Percentiles rank a stretch among this genome's conserved stretches.
Evolutionary conservation across 2,888 invertebrate species (phyloP).

Genomic region (Spilarctia lutea): DNA sequence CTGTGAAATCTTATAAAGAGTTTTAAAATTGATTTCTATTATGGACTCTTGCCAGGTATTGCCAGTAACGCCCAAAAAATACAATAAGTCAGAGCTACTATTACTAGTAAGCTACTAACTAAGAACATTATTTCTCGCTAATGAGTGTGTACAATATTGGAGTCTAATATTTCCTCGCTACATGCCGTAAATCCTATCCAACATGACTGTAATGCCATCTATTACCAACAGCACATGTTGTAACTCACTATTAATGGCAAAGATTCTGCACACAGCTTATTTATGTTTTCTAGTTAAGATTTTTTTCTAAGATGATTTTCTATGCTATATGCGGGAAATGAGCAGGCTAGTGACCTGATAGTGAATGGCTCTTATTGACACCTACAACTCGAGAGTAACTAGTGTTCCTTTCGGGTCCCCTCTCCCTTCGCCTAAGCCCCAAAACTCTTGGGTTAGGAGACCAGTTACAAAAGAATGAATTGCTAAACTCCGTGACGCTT

Average conservation of each 20-base stretch:
- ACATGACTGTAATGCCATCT: constrained; percentile 21
- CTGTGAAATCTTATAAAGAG: too few species aligned
- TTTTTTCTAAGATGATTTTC: neutral
- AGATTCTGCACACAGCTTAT: constrained; percentile 5
- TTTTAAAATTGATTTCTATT: too few species aligned
- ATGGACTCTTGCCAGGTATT: neutral
- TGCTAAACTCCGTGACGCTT: too few species aligned
- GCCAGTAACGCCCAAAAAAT: neutral
- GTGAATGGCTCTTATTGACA: neutral
- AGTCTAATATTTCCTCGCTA: constrained; percentile 16
- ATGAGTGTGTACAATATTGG: constrained; percentile 10
- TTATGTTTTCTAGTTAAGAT: neutral
- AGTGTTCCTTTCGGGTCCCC: neutral
- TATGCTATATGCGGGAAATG: neutral
- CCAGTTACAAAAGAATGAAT: too few species aligned
- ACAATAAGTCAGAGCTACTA: neutral
- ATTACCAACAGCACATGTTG: constrained; percentile 12
- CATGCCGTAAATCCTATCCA: constrained; percentile 23
- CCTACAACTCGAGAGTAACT: neutral
- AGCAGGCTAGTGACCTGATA: neutral
- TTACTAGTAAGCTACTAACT: neutral
- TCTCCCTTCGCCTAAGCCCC: too few species aligned
- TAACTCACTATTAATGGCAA: constrained; percentile 20
- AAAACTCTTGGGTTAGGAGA: too few species aligned
- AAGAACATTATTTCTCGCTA: neutral